These are phyloP conservation scores for Apogon hyalosoma DNA, from an alignment of 2,797 vertebrate species.

Conservation along the genomic window DNA sequence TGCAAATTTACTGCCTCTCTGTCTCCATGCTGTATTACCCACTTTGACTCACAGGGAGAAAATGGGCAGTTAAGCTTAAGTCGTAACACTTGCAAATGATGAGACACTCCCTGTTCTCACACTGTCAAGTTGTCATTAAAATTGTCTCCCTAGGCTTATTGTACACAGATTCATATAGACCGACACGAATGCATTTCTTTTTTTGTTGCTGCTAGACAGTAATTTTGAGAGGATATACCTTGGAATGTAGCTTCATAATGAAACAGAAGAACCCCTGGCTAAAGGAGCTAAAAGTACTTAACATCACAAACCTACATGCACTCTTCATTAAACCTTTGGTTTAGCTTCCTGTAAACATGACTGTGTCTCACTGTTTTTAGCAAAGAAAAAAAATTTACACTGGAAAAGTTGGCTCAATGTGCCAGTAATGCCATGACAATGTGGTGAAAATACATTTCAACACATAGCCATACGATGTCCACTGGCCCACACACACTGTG, in stretches of 20 bases:
- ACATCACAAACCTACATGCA: constrained; percentile 30
- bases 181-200: constrained; percentile 31
- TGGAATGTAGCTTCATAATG: constrained; percentile 68
- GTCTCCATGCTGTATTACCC: constrained; percentile 45
- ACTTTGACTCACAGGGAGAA: constrained; percentile 60
- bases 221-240: constrained; percentile 64
- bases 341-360: constrained; percentile 2
- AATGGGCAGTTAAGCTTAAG: constrained; percentile 61
- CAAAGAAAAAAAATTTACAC: background rate
- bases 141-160: background rate
- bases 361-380: constrained; percentile 9
- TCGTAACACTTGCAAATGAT: constrained; percentile 67
- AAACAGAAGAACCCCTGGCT: constrained; percentile 38
- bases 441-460: constrained; percentile 4
- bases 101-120: constrained; percentile 29
- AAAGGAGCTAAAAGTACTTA: constrained; percentile 45
- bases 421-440: background rate
- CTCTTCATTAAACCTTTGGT: constrained; percentile 7
- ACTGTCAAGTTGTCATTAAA: constrained; percentile 21
- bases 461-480: constrained; percentile 2
- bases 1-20: constrained; percentile 67
- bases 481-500: constrained; percentile 36
- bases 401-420: constrained; percentile 7
- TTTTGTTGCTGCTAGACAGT: constrained; percentile 46
- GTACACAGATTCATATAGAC: background rate